Evolutionary conservation across 2,797 vertebrate genomes (phyloP).

Genomic region (Danionella dracula): DNA sequence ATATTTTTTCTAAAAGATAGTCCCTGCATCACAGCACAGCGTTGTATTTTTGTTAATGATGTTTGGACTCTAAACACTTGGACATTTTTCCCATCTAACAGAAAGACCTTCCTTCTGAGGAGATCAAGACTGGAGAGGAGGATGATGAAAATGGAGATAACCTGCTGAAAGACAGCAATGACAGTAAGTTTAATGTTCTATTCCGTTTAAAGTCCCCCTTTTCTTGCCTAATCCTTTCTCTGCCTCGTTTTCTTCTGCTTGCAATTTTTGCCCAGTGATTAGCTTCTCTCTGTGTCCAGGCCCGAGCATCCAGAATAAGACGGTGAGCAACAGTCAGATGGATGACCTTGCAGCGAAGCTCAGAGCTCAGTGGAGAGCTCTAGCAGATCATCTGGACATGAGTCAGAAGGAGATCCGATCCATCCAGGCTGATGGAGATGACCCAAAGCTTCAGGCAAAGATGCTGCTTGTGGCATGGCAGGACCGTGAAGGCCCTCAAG

Average conservation of each 20-base stretch:
- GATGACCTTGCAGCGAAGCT: constrained; percentile 84
- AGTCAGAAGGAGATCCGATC: constrained; percentile 85
- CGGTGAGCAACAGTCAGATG: constrained; percentile 85
- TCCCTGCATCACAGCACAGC: no score
- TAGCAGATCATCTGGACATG: constrained; percentile 88
- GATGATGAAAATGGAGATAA: constrained; percentile 97
- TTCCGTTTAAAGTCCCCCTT: no score
- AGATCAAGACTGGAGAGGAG: constrained; percentile 98
- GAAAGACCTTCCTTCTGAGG: constrained; percentile 91
- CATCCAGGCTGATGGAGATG: constrained; percentile 91
- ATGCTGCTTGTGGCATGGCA: constrained; percentile 95
- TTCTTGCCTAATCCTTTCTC: no score
- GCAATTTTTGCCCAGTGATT: no score
- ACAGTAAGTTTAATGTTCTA: constrained; percentile 76
- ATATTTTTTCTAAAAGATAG: no score
- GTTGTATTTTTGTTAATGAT: no score
- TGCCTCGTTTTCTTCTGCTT: no score
- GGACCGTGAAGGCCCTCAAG: constrained; percentile 85
- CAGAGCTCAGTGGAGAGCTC: constrained; percentile 80
- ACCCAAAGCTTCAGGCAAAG: constrained; percentile 87
- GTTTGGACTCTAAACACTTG: no score
- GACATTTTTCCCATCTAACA: constrained; percentile 40
- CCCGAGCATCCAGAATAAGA: constrained; percentile 86
- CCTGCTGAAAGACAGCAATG: constrained; percentile 94
- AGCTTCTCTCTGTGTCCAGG: constrained; percentile 61